Evolutionary conservation across 2,113 vertebrate species (phyloP), one percentile per base, ranked within the genome.

Genomic region (Peromyscus leucopus): DNA sequence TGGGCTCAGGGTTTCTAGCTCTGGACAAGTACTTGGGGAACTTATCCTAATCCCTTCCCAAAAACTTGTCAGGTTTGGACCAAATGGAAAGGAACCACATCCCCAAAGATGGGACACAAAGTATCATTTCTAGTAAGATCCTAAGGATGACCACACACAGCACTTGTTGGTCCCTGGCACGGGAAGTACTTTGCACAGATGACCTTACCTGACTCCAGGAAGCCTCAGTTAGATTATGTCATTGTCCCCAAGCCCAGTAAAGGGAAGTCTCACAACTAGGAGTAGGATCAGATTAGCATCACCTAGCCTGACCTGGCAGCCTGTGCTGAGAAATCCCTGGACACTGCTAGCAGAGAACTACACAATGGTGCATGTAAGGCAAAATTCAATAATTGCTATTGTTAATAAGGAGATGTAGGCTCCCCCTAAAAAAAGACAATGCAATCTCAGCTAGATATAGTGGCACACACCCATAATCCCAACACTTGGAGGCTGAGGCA

Each of bases 311-410:
- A 90, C 61, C 15, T 39, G 7, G 61, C 28, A 5, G 51, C 28
- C 16, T 57, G 74, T 74, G 1, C 92, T 13, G 2, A 17, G 65
- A 31, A 79, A 61, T 17, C 19, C 6, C 0, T 0, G 4, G 12
- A 33, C 4, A 1, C 31, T 12, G 39, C 33, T 0, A 0, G 1
- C 1, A 2, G 0, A 74, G 61, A 76, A n/a, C 28, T 4, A 9
- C 19, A 8, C 2, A 21, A 42, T 2, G 0, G 42, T 33, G 13
- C 4, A n/a, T 16, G 55, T 92, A 67, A 61, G 84, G 61, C 12
- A 4, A 85, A 75, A 21, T 59, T 93, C 16, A 84, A 69, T 31
- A 21, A 0, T 11, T 51, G 10, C 9, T 51, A 51, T 51, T 51
- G 0, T 92, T 85, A 65, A 7, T 85, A 57, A 26, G 84, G 90